Evolutionary conservation across 2,113 vertebrate genomes (phyloP), one percentile per base, ranked within the genome.

Genomic region (Pelusios castaneus): DNA sequence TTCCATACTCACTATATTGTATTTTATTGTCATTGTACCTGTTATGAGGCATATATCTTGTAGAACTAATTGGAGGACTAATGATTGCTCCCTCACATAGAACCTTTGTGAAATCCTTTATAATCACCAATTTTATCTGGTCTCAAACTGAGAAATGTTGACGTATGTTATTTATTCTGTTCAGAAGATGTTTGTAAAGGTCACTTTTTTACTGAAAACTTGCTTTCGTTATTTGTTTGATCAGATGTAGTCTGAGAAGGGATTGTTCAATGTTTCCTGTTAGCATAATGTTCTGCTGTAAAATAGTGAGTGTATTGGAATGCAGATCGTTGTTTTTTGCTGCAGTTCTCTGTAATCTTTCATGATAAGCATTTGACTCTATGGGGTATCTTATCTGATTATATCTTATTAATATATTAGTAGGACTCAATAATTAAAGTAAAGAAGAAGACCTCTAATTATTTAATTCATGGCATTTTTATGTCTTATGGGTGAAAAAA

Each of bases 171-270:
- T 19, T 78, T 52, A 4, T 73, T 52, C 63, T 77, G 8, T 58
- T 95, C 73, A 88, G 45, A 58, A 78, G 21, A 14, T 38, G 52
- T 88, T 82, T 91, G 54, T 54, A 29, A 89, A 60, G 78, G 41
- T n/a, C 8, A 10, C 49, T 85, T 90, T 19, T 87, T 27, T 84
- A 51, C 82, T 76, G 58, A 89, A 95, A 91, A 91, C 38, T 76
- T 82, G 2, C 38, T 87, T 63, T 77, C 60, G 38, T 41, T 47
- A 47, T 77, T 79, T 63, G 52, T 34, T 49, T 73, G 67, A 16
- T 70, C 82, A 80, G 83, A 52, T 29, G 47, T n/a, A 51, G 51
- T 58, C 82, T 89, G 77, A 6, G 0, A 84, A 94, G 60, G 80
- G 91, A 4, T 90, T 13, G 87, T 63, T 89, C 75, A 41, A 3